Conservation (phyloP, 2,888 invertebrate genomes). For the Cacoxenus indagator region DNA sequence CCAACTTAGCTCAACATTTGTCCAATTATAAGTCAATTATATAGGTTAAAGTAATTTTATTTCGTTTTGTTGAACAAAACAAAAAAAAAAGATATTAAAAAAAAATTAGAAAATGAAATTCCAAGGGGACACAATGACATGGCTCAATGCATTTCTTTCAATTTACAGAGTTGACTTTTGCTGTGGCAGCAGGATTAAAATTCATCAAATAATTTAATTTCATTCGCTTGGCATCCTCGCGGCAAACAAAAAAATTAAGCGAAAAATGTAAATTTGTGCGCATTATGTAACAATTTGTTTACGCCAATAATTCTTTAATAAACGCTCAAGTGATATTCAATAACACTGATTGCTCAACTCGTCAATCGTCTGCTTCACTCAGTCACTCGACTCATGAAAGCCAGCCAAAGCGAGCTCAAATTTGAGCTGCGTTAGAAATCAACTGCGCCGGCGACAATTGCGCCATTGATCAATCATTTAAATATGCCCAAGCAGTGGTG, state of each 20-base stretch:
- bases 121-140: conserved; percentile 57
- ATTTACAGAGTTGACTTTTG: conserved; percentile 50
- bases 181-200: conserved; percentile 8
- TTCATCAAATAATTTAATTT: background rate
- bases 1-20: conserved; percentile 30
- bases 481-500: conserved; percentile 38
- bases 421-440: conserved; percentile 27
- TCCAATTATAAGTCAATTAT: conserved; percentile 67
- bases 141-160: conserved; percentile 51
- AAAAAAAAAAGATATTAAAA: no score
- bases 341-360: conserved; percentile 47
- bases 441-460: conserved; percentile 47
- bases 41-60: conserved; percentile 51
- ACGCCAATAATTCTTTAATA: background rate
- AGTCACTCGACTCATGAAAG: conserved; percentile 19
- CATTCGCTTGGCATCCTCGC: background rate
- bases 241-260: background rate
- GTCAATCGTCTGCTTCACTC: conserved; percentile 13
- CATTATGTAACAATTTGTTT: background rate
- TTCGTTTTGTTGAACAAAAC: background rate
- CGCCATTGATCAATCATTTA: conserved; percentile 68
- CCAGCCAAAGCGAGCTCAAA: conserved; percentile 21
- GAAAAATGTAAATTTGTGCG: background rate
- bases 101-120: conserved; percentile 51
- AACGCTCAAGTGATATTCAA: conserved; percentile 31